Base-by-base conservation (phyloP, 2,113 vertebrate species). In the Myrmecobius fasciatus region DNA sequence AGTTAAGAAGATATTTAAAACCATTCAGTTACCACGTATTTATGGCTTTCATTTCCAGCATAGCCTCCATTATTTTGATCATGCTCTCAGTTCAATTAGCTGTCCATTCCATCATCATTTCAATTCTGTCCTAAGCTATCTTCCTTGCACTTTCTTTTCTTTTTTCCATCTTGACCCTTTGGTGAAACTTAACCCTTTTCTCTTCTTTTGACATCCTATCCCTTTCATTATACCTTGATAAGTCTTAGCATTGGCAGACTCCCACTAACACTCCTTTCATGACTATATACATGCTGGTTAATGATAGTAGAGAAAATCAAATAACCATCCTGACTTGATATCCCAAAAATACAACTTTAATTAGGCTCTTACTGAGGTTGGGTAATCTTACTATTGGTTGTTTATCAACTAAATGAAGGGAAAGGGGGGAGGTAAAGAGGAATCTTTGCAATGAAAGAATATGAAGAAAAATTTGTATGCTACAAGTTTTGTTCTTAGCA, bases 1-100 rank as follows among this genome's bases (percentile, higher is more conserved):
- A 75, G 83, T 95, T 92, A 96, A 92, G 56, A 31, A 31, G 28
- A 36, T 54, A 75, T 92, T 96, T 93, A 93, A 97, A 96, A 97
- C 96, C 83, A 93, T 53, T 95, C 89, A 43, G 8, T 3, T 89
- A 75, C 75, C 28, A 3, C 28, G 26, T 89, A 52, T 93, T 6
- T 31, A 48, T 31, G 26, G 60, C 6, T 36, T 89, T 52, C 3
- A 49, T 91, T 95, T 96, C 22, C 75, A 53, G 95, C 43, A 67
- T 53, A 92, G 54, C 28, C 83, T 56, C 52, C 1, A 4, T 48
- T 22, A 28, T 92, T 89, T 51, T 43, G 25, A 43, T 49, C 28
- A 52, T 2, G 11, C 22, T 8, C 91, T 47, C 43, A 43, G 3
- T 53, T 46, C 36, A 89, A 47, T 53, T 25, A 49, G 51, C 47